Evolutionary conservation across 2,797 vertebrate genomes (phyloP).

Genomic region (Malurus splendens): DNA sequence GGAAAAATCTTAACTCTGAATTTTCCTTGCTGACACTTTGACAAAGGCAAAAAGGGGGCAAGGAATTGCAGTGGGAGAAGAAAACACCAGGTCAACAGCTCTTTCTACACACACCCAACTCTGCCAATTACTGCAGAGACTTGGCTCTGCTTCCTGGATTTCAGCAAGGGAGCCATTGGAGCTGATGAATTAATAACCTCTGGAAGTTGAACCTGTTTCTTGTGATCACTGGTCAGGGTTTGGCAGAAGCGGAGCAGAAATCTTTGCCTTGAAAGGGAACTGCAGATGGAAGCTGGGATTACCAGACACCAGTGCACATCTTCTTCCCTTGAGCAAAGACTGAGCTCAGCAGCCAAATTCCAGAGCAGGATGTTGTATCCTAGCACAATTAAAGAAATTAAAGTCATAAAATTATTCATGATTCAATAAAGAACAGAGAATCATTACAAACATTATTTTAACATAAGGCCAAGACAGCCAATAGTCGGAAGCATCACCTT

Average conservation of each 20-base stretch:
- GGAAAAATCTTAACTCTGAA: background rate
- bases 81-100: background rate
- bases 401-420: background rate
- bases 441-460: background rate
- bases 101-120: background rate
- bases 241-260: background rate
- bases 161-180: background rate
- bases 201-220: background rate
- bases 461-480: background rate
- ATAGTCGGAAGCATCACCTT: background rate
- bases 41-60: background rate
- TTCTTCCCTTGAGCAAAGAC: background rate
- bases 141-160: background rate
- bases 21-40: background rate
- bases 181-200: background rate
- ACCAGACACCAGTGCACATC: background rate
- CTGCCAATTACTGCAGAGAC: background rate
- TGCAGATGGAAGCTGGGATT: background rate
- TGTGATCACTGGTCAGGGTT: background rate
- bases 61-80: background rate
- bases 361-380: background rate
- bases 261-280: background rate
- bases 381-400: background rate
- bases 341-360: background rate
- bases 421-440: background rate